Evolutionary conservation across 2,888 invertebrate species (phyloP), one percentile per base, ranked within the genome.

Genomic region (Stenodema calcarata): DNA sequence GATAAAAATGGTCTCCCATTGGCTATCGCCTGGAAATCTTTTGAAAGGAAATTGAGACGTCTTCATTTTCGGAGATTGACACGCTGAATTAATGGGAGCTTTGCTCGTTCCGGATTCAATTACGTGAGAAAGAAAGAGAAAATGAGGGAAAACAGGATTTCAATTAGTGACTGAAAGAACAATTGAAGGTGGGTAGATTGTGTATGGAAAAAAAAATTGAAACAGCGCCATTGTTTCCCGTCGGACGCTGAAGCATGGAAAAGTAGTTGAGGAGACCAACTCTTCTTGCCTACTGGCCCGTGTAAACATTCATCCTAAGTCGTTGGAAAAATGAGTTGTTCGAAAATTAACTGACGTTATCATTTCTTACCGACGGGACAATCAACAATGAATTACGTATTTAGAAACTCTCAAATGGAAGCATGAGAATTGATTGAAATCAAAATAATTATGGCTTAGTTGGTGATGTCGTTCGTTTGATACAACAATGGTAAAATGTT

Each of bases 111-210:
- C 7, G 62, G 35, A 82, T 82, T 82, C 82, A 82, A 82, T 82
- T 82, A 69, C 82, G 69, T 82, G 82, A 69, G 82, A 69, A 78
- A 78, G 44, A 44, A 44, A 42, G 27, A 78, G 78, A 42, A 42
- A 78, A 82, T 82, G 62, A 82, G 69, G 82, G 82, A 82, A 78
- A 80, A 82, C 42, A 82, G 42, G 82, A 82, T 82, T 82, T 82
- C 82, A 82, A 82, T 82, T 82, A 82, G 69, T 41, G 30, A 1
- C 18, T n/a, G 69, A 41, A 18, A 44, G 82, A 82, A 82, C 82
- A 82, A 82, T 82, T 30, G 80, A 69, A 69, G 69, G 30, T 41
- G 62, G 50, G 82, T 82, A 69, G 82, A 82, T 82, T 82, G 82
- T 82, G 82, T 82, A 82, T 82, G 44, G n/a, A n/a, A n/a, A 81